Evolutionary conservation across 2,113 vertebrate genomes (phyloP).

Genomic region (Mustela nigripes): DNA sequence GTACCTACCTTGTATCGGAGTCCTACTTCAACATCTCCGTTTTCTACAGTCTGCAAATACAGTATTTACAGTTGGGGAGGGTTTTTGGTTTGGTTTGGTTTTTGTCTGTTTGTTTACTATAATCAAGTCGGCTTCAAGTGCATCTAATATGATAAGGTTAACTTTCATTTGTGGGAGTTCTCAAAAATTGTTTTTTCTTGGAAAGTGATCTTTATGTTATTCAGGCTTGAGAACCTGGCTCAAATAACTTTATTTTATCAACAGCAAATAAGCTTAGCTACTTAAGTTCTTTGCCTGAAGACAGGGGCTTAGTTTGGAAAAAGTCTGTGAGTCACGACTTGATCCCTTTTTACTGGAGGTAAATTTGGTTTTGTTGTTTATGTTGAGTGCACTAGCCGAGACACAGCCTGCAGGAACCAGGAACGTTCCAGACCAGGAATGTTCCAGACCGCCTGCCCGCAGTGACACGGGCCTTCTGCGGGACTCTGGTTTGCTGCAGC

Average conservation of each 20-base stretch:
- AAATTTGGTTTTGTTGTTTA: background rate
- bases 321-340: background rate
- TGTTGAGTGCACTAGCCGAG: background rate
- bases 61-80: background rate
- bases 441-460: background rate
- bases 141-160: background rate
- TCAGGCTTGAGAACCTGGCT: background rate
- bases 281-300: background rate
- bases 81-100: background rate
- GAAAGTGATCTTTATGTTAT: constrained; percentile 8
- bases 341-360: background rate
- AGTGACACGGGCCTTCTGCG: background rate
- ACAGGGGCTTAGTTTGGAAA: background rate
- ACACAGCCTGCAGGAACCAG: background rate
- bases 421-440: background rate
- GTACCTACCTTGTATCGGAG: background rate
- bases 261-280: background rate
- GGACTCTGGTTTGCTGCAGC: background rate
- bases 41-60: background rate
- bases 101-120: background rate
- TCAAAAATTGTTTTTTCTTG: constrained; percentile 9
- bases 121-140: background rate
- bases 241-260: constrained; percentile 15
- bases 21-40: background rate
- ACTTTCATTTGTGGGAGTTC: background rate